These are phyloP conservation scores for Cartodere bifasciata DNA, from an alignment of 2,888 invertebrate genomes.

Conservation along the genomic window DNA sequence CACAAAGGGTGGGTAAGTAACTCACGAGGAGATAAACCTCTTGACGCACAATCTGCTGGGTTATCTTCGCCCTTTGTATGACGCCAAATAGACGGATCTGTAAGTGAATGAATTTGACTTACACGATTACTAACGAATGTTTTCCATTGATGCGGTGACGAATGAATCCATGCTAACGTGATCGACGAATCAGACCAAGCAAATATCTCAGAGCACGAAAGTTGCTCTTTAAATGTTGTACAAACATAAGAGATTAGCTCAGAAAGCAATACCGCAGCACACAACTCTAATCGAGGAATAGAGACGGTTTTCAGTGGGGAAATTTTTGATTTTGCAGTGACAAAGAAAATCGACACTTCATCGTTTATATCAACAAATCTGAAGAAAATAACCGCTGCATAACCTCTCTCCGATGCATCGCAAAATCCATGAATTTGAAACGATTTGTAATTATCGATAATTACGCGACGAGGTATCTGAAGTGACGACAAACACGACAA, in stretches of 20 bases:
- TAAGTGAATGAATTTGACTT: too few species aligned
- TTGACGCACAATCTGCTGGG: too few species aligned
- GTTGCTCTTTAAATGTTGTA: not conserved
- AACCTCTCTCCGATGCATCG: slow-evolving; percentile 13
- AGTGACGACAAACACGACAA: slow-evolving; percentile 7
- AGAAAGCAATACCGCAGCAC: not conserved
- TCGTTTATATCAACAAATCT: slow-evolving; percentile 6
- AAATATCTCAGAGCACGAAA: slow-evolving; percentile 1
- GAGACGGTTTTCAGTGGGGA: slow-evolving; percentile 15
- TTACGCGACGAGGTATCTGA: slow-evolving; percentile 11
- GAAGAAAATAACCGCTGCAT: slow-evolving; percentile 13
- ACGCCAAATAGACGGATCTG: too few species aligned
- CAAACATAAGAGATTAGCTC: slow-evolving; percentile 2
- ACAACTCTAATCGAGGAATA: slow-evolving; percentile 13
- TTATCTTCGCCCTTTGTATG: too few species aligned
- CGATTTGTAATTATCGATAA: slow-evolving; percentile 1
- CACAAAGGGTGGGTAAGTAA: too few species aligned
- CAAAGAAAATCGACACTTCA: slow-evolving; percentile 2
- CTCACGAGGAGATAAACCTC: too few species aligned
- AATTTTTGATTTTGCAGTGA: slow-evolving; percentile 13
- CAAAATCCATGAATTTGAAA: slow-evolving; percentile 14
- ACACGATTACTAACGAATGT: slow-evolving; percentile 3
- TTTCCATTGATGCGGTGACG: slow-evolving; percentile 5
- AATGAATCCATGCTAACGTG: slow-evolving; percentile 3
- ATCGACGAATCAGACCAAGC: slow-evolving; percentile 6